Evolutionary conservation across 1,140 invertebrate species (phyloP).

Genomic region (Sycophila sp.): DNA sequence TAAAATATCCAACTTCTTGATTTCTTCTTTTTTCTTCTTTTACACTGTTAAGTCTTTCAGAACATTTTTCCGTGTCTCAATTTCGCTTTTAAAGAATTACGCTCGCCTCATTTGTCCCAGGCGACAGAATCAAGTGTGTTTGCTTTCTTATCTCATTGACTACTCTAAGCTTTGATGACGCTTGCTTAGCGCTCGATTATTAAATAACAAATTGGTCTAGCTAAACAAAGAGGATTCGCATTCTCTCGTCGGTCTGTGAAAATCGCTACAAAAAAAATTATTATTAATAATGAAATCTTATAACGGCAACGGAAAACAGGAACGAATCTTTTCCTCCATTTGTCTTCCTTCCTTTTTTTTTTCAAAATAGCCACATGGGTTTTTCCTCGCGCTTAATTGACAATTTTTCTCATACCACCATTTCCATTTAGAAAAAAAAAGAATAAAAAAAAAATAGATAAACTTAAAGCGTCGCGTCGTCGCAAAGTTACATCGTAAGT

Average conservation of each 20-base stretch:
- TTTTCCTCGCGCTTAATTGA: conserved; percentile 33
- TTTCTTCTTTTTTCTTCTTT: too few species aligned
- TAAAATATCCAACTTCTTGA: conserved; percentile 35
- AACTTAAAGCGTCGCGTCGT: too few species aligned
- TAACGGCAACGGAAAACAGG: conserved; percentile 34
- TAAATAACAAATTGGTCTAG: conserved; percentile 58
- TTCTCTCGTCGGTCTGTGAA: conserved; percentile 36
- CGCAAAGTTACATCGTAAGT: not conserved
- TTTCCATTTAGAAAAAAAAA: conserved; percentile 13
- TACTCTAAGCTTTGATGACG: conserved; percentile 37
- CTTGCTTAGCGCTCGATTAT: conserved; percentile 32
- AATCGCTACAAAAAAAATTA: conserved; percentile 35
- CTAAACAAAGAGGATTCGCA: conserved; percentile 46
- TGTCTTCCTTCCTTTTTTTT: too few species aligned
- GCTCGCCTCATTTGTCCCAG: conserved; percentile 27
- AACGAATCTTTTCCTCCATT: conserved; percentile 21
- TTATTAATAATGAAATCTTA: conserved; percentile 36
- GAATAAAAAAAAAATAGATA: conserved; percentile 14
- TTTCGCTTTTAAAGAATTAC: conserved; percentile 23
- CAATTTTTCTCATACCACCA: conserved; percentile 30
- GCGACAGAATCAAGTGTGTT: conserved; percentile 36
- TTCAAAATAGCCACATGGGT: conserved; percentile 26
- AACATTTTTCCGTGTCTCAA: conserved; percentile 19
- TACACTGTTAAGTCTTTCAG: conserved; percentile 29
- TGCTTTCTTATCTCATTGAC: conserved; percentile 18